Evolutionary conservation across 2,113 vertebrate genomes (phyloP).

Genomic region (Serinus canaria): DNA sequence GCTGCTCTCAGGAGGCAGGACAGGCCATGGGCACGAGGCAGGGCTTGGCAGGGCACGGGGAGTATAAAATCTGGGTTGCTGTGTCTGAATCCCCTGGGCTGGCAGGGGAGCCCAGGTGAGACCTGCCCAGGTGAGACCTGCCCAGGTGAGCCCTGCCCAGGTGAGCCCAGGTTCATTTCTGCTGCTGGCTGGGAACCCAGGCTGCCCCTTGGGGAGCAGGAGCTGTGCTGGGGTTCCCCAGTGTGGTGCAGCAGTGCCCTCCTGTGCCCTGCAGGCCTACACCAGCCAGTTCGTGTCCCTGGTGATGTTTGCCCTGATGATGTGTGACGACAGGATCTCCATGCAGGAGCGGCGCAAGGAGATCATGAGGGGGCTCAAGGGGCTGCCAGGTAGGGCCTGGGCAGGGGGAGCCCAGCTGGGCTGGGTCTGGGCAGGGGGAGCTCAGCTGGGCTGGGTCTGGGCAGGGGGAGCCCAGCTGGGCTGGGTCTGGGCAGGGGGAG

Average conservation of each 20-base stretch:
- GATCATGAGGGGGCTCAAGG: constrained; percentile 89
- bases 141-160: neutral
- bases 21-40: neutral
- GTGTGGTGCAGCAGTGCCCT: accelerated
- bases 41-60: neutral
- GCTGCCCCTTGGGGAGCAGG: neutral
- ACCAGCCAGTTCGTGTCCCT: constrained; percentile 97
- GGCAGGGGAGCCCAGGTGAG: neutral
- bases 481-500: neutral
- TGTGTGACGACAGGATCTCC: constrained; percentile 96
- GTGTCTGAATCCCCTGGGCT: neutral
- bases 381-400: constrained; percentile 85
- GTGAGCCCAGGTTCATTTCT: neutral
- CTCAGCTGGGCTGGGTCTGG: neutral
- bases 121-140: neutral
- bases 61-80: accelerated
- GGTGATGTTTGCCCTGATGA: constrained; percentile 97
- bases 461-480: neutral
- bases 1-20: neutral
- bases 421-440: neutral
- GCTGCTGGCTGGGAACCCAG: accelerated
- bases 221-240: neutral
- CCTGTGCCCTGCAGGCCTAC: constrained; percentile 79
- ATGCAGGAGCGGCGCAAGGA: constrained; percentile 94
- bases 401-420: neutral